phyloP scores from a whole-genome alignment of 2,797 vertebrate genomes.

The Zalophus californianus region DNA sequence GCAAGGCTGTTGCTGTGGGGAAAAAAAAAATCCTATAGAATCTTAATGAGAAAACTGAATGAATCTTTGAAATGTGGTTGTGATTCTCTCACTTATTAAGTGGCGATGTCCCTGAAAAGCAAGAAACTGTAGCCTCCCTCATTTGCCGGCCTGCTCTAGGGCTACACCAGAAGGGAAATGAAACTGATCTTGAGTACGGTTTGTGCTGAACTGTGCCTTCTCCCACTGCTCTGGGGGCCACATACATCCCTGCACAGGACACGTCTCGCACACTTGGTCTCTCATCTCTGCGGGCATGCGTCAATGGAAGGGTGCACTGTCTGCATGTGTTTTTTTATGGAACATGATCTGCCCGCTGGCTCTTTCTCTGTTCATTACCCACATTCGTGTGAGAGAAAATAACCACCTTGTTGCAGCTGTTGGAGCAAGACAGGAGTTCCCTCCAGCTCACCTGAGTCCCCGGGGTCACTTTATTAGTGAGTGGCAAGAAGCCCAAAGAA shows the following conservation, averaged over 20 bases:
- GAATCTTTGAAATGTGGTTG: conserved; percentile 82
- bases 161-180: neutral
- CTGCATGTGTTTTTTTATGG: neutral
- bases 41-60: conserved; percentile 81
- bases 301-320: neutral
- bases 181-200: neutral
- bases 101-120: neutral
- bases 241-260: neutral
- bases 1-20: conserved; percentile 77
- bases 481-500: neutral
- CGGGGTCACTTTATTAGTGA: neutral
- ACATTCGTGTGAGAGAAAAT: conserved; percentile 36
- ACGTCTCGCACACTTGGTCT: neutral
- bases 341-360: neutral
- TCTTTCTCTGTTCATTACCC: neutral
- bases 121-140: neutral
- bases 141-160: neutral
- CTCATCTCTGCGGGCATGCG: neutral
- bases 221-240: accelerated
- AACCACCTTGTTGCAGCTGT: neutral
- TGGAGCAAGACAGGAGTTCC: neutral
- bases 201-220: neutral
- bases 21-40: conserved; percentile 79
- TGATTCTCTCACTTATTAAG: conserved; percentile 62
- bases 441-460: neutral